Evolutionary conservation across 2,797 vertebrate species (phyloP).

Genomic region (Mormyrops attenuatus): DNA sequence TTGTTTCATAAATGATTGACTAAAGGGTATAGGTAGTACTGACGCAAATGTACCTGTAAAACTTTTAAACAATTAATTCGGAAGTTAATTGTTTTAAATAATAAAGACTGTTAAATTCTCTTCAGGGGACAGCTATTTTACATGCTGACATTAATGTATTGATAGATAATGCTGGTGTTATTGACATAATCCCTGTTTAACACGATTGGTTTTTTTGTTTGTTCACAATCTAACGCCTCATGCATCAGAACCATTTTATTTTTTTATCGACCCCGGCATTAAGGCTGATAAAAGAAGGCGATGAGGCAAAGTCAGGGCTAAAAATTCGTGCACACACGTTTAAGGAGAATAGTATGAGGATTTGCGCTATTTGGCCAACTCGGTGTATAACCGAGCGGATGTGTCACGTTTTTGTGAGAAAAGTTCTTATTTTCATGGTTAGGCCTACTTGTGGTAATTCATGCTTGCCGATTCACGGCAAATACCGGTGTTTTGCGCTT

Average conservation of each 20-base stretch:
- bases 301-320: not conserved
- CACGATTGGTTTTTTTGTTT: not conserved
- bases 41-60: conserved; percentile 3
- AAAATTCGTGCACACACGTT: not conserved
- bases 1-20: conserved; percentile 10
- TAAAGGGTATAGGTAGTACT: not conserved
- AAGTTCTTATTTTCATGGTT: not conserved
- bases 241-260: not conserved
- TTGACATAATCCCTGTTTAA: not conserved
- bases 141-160: conserved; percentile 4
- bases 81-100: conserved; percentile 11
- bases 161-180: not conserved
- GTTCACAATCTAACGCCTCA: not conserved
- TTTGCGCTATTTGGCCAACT: not conserved
- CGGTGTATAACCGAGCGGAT: not conserved
- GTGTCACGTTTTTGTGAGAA: not conserved
- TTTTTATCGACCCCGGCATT: not conserved
- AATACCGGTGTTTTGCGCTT: not conserved
- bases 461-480: not conserved
- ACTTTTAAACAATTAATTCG: not conserved
- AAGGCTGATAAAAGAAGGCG: not conserved
- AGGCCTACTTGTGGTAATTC: not conserved
- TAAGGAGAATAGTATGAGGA: not conserved
- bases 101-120: not conserved
- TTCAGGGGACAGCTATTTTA: not conserved